Conservation (phyloP, 2,797 vertebrate genomes). For the Falco biarmicus region DNA sequence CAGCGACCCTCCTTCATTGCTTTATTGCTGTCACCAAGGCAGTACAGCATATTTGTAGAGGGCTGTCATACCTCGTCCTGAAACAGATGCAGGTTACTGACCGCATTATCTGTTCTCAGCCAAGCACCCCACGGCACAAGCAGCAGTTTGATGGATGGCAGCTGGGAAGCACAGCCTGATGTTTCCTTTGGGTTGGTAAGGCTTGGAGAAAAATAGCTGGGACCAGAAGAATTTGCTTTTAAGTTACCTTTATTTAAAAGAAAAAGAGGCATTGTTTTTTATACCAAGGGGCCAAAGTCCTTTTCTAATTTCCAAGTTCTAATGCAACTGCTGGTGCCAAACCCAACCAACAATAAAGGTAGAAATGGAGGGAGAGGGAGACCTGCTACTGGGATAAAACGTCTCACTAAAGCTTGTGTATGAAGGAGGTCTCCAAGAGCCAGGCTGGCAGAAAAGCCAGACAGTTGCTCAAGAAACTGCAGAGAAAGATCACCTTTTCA, state of each 20-base stretch:
- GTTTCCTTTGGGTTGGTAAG: background rate
- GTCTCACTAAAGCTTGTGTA: background rate
- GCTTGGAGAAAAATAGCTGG: background rate
- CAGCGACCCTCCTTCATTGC: background rate
- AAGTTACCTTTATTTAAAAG: background rate
- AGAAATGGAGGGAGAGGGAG: background rate
- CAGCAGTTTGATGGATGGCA: background rate
- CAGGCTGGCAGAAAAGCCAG: background rate
- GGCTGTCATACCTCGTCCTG: background rate
- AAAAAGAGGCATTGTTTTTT: background rate
- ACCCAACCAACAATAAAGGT: background rate
- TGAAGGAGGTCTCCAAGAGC: background rate
- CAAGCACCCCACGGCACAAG: fast-evolving
- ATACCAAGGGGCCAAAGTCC: background rate
- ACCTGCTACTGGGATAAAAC: background rate
- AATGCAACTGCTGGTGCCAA: background rate
- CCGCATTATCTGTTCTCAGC: background rate
- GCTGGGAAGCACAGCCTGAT: background rate
- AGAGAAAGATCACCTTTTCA: background rate
- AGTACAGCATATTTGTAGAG: background rate
- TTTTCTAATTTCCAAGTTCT: background rate
- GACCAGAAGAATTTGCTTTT: background rate
- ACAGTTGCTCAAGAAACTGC: background rate
- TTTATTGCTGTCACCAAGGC: background rate
- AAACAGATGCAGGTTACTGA: background rate